Conservation (phyloP, 2,888 invertebrate species). For the Scotopteryx bipunctaria region DNA sequence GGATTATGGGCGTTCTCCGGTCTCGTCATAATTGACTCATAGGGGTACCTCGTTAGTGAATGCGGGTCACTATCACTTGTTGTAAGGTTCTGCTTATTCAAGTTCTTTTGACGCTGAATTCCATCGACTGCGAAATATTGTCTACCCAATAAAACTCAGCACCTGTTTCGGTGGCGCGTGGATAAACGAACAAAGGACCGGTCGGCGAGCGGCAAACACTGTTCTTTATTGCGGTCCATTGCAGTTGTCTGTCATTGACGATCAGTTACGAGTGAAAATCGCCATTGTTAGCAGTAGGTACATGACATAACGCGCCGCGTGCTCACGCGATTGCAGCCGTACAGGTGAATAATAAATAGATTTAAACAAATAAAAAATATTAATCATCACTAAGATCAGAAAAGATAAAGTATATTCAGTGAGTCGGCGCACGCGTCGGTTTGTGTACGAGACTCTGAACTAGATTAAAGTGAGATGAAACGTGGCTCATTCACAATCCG, state of each 20-base stretch:
- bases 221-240: slow-evolving; percentile 62
- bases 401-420: slow-evolving; percentile 43
- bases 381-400: slow-evolving; percentile 46
- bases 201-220: slow-evolving; percentile 54
- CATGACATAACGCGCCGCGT: slow-evolving; percentile 63
- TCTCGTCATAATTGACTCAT: slow-evolving; percentile 62
- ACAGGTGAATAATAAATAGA: slow-evolving; percentile 38
- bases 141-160: slow-evolving; percentile 51
- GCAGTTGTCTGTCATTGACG: slow-evolving; percentile 63
- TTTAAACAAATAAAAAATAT: slow-evolving; percentile 55
- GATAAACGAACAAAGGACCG: slow-evolving; percentile 59
- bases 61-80: slow-evolving; percentile 62
- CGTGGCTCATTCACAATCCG: slow-evolving; percentile 67
- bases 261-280: slow-evolving; percentile 62
- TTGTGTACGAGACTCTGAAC: slow-evolving; percentile 43
- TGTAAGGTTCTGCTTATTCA: slow-evolving; percentile 38
- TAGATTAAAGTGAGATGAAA: slow-evolving; percentile 54
- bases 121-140: slow-evolving; percentile 45
- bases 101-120: slow-evolving; percentile 40
- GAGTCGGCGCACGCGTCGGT: slow-evolving; percentile 37
- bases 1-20: slow-evolving; percentile 54
- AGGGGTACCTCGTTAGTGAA: slow-evolving; percentile 61
- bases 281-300: slow-evolving; percentile 55
- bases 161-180: slow-evolving; percentile 60
- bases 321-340: slow-evolving; percentile 53